Evolutionary conservation across 2,888 invertebrate genomes (phyloP).

Genomic region (Agonopterix heracliana): DNA sequence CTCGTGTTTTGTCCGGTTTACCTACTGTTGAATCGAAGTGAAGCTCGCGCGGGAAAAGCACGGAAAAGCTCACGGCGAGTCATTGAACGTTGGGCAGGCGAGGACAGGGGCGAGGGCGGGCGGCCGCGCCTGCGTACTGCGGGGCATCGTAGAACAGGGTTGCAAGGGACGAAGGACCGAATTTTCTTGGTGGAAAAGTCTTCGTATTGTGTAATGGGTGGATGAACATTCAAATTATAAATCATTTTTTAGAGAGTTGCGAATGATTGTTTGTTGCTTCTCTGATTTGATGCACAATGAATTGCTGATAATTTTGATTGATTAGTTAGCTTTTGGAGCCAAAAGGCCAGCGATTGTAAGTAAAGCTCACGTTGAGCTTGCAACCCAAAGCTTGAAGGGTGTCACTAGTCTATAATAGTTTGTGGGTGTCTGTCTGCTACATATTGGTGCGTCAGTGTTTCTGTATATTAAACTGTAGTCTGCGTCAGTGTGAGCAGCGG

Average conservation of each 20-base stretch:
- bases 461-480: too few relatives aligned
- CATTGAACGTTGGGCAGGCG: slow-evolving; percentile 64
- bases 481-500: slow-evolving; percentile 12
- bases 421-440: neutral
- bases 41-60: slow-evolving; percentile 18
- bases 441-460: slow-evolving; percentile 18
- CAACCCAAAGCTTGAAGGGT: slow-evolving; percentile 29
- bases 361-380: slow-evolving; percentile 23
- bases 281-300: too few relatives aligned
- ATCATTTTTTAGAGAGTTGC: too few relatives aligned
- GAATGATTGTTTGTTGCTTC: too few relatives aligned
- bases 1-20: too few relatives aligned
- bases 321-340: too few relatives aligned
- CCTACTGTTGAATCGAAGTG: slow-evolving; percentile 3
- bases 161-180: slow-evolving; percentile 18
- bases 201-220: too few relatives aligned
- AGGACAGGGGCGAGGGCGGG: slow-evolving; percentile 11
- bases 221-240: too few relatives aligned
- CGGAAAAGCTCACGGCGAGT: slow-evolving; percentile 22
- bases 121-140: slow-evolving; percentile 47
- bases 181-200: neutral
- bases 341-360: slow-evolving; percentile 6
- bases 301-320: too few relatives aligned
- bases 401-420: too few relatives aligned
- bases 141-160: slow-evolving; percentile 26